These are phyloP conservation scores for Frankliniella intonsa DNA, from an alignment of 2,888 invertebrate genomes.

Conservation along the genomic window DNA sequence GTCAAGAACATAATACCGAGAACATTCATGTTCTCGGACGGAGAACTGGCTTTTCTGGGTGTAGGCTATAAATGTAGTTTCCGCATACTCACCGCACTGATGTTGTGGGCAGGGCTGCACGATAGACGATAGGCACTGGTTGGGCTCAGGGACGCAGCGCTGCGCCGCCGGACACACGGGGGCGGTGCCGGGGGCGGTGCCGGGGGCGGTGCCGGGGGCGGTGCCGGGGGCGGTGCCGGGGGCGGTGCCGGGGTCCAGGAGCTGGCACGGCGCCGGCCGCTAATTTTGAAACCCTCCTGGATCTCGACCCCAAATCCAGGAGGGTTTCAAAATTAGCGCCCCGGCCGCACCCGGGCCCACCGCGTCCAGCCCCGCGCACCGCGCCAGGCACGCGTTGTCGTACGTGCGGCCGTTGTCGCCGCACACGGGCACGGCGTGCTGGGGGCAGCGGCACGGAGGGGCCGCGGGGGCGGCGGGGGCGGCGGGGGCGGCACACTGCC, in stretches of 20 bases:
- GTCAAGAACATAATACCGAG: too few species aligned
- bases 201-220: too few species aligned
- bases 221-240: too few species aligned
- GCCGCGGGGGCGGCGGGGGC: background rate
- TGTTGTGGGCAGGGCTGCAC: background rate
- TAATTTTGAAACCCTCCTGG: too few species aligned
- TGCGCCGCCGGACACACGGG: background rate
- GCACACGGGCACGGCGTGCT: background rate
- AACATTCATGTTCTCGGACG: too few species aligned
- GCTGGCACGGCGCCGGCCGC: too few species aligned
- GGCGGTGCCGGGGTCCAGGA: background rate
- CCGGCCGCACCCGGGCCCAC: background rate
- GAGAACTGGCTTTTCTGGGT: too few species aligned
- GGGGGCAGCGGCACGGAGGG: background rate
- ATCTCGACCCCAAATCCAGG: too few species aligned
- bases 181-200: too few species aligned
- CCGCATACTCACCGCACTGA: background rate
- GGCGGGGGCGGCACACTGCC: background rate
- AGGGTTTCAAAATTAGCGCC: too few species aligned
- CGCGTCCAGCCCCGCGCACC: background rate
- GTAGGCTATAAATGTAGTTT: too few species aligned
- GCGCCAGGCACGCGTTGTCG: slow-evolving; percentile 14
- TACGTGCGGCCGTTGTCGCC: background rate
- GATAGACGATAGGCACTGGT: background rate
- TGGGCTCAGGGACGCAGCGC: background rate